A percentile compares a stretch with the other conserved stretches of the same genome.
phyloP scores from a whole-genome alignment of 1,140 invertebrate genomes.

The Eumeta japonica region DNA sequence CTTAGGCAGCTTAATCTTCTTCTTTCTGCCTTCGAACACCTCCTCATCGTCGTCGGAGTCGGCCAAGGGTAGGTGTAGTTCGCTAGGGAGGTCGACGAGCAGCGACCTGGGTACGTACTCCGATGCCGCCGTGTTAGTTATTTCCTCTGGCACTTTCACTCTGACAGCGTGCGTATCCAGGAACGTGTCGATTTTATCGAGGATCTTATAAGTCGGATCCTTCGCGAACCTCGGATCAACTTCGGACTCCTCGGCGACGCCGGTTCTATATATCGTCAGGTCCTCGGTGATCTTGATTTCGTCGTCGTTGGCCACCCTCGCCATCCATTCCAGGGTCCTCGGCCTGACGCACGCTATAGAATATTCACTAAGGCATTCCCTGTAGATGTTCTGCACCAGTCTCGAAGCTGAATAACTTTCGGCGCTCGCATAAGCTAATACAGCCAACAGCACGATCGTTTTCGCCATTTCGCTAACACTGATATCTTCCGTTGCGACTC shows the following conservation, averaged over 20 bases:
- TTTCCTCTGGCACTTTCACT: slow-evolving; percentile 63
- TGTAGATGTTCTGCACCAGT: slow-evolving; percentile 63
- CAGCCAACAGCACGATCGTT: slow-evolving; percentile 40
- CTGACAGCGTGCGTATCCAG: slow-evolving; percentile 64
- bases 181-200: slow-evolving; percentile 66
- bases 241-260: slow-evolving; percentile 41
- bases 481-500: slow-evolving; percentile 19
- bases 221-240: slow-evolving; percentile 40
- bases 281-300: slow-evolving; percentile 73
- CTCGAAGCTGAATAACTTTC: slow-evolving; percentile 56
- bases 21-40: slow-evolving; percentile 50
- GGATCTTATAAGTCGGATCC: slow-evolving; percentile 49
- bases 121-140: slow-evolving; percentile 57
- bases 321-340: slow-evolving; percentile 72
- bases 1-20: slow-evolving; percentile 48
- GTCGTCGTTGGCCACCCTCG: slow-evolving; percentile 63
- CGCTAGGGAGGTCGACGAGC: slow-evolving; percentile 64
- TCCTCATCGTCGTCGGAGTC: slow-evolving; percentile 63
- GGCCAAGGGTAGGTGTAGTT: slow-evolving; percentile 67
- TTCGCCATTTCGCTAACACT: slow-evolving; percentile 41
- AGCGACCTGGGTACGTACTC: slow-evolving; percentile 67
- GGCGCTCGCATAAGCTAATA: slow-evolving; percentile 34
- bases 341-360: slow-evolving; percentile 72
- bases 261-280: slow-evolving; percentile 66
- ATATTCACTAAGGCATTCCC: slow-evolving; percentile 63